Evolutionary conservation across 2,797 vertebrate species (phyloP).

Genomic region (Capromys pilorides): DNA sequence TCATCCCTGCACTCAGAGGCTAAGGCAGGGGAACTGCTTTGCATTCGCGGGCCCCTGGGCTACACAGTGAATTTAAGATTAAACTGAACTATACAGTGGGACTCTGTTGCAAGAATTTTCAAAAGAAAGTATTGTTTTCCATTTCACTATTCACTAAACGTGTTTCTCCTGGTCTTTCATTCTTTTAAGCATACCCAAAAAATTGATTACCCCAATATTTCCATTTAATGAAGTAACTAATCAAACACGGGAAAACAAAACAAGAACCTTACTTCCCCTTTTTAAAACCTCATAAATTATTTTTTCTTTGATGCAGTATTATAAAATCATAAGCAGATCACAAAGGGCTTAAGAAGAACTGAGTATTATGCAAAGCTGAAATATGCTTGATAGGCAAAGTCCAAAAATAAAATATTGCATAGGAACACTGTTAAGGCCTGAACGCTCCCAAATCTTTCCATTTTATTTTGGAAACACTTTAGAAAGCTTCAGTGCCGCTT

Average conservation of each 20-base stretch:
- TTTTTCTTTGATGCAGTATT: neutral
- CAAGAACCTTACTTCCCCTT: neutral
- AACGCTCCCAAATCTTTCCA: neutral
- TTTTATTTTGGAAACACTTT: slow-evolving; percentile 36
- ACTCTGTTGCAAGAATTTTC: neutral
- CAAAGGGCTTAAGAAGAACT: neutral
- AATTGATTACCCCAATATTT: slow-evolving; percentile 25
- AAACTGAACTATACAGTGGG: neutral
- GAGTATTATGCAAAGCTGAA: neutral
- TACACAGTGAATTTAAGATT: neutral
- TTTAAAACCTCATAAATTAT: neutral
- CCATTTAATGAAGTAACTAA: slow-evolving; percentile 30
- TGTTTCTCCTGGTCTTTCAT: slow-evolving; percentile 1
- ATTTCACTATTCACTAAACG: neutral
- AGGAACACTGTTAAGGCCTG: neutral
- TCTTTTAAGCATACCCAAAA: slow-evolving; percentile 39
- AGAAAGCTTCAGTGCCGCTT: neutral
- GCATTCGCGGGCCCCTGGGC: neutral
- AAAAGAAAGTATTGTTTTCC: neutral
- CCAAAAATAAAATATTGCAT: neutral
- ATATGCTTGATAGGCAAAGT: neutral
- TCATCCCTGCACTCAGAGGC: neutral
- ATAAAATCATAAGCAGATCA: slow-evolving; percentile 27
- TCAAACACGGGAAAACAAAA: neutral
- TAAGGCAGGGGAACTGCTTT: neutral